Conservation (phyloP, 2,113 vertebrate genomes). For the Macroglossus sobrinus region DNA sequence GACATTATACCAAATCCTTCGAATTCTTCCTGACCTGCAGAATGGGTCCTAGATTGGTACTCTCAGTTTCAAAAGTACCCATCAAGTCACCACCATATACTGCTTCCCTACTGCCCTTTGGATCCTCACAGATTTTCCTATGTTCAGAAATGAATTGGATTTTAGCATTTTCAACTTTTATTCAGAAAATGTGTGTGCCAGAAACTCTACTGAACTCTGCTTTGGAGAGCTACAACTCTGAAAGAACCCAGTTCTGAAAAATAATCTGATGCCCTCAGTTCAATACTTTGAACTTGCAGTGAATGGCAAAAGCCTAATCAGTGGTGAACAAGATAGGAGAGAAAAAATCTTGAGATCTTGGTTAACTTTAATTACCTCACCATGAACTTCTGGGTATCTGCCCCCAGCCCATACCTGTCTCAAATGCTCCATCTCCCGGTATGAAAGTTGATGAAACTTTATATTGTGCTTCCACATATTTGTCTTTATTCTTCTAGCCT, state of each 20-base stretch:
- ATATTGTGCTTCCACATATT: conserved; percentile 81
- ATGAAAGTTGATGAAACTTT: conserved; percentile 85
- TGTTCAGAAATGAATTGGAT: background rate
- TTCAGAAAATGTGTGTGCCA: background rate
- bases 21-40: background rate
- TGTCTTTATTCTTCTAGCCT: conserved; percentile 83
- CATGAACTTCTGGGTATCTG: background rate
- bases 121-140: background rate
- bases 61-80: background rate
- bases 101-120: background rate
- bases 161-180: background rate
- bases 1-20: background rate
- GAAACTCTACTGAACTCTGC: background rate
- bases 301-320: background rate
- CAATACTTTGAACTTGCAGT: background rate
- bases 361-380: conserved; percentile 1
- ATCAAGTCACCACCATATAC: background rate
- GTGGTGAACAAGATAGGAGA: background rate
- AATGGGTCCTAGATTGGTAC: background rate
- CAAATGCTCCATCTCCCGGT: conserved; percentile 94
- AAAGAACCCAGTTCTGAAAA: conserved; percentile 9
- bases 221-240: background rate
- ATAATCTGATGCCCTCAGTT: background rate
- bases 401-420: conserved; percentile 84
- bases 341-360: background rate